Evolutionary conservation across 2,797 vertebrate species (phyloP).

Genomic region (Bucorvus abyssinicus): DNA sequence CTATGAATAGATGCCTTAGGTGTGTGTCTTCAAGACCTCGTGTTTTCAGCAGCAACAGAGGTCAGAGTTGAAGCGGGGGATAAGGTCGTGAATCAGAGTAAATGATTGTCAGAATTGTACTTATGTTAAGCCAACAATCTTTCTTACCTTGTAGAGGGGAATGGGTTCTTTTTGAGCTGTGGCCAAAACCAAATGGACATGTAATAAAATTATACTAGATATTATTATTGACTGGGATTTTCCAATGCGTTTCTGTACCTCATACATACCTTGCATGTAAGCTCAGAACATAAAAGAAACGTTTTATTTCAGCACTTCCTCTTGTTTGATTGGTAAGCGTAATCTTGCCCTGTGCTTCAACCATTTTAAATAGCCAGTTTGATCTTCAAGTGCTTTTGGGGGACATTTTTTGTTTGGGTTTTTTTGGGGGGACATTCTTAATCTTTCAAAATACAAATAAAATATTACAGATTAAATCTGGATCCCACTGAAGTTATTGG

Average conservation of each 20-base stretch:
- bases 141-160: background rate
- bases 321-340: background rate
- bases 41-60: background rate
- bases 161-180: background rate
- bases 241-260: background rate
- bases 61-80: background rate
- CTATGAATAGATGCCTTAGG: background rate
- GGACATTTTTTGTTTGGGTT: background rate
- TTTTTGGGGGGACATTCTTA: background rate
- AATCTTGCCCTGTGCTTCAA: background rate
- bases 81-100: background rate
- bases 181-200: background rate
- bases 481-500: background rate
- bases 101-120: background rate
- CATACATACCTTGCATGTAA: background rate
- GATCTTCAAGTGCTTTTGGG: background rate
- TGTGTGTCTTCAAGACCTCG: background rate
- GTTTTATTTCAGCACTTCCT: background rate
- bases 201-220: background rate
- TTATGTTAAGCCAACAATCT: background rate
- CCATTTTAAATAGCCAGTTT: background rate
- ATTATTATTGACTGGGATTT: background rate
- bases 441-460: background rate
- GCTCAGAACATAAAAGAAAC: background rate
- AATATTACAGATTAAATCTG: background rate